Evolutionary conservation across 2,113 vertebrate species (phyloP).

Genomic region (Ptilonorhynchus violaceus): DNA sequence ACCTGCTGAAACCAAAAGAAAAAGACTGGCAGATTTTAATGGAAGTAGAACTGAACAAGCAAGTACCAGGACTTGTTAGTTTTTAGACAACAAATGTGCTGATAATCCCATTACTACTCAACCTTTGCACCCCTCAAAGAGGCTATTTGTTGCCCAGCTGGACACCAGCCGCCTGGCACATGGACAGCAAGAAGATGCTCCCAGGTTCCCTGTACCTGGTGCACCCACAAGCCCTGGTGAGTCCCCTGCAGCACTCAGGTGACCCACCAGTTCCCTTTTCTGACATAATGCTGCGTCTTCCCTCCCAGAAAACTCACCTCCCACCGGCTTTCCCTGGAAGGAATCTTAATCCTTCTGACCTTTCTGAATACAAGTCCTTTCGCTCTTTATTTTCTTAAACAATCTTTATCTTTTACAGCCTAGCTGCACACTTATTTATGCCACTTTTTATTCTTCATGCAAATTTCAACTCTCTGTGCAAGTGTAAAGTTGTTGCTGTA

Average conservation of each 20-base stretch:
- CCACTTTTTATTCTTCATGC: background rate
- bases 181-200: accelerated
- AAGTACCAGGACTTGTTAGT: background rate
- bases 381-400: background rate
- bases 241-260: background rate
- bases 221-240: accelerated
- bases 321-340: background rate
- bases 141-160: background rate
- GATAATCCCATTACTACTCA: background rate
- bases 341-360: background rate
- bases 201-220: accelerated
- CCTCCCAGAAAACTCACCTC: background rate
- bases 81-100: background rate
- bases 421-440: background rate
- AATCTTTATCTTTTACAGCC: too few species aligned
- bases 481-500: background rate
- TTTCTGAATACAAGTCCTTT: background rate
- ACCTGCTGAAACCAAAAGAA: background rate
- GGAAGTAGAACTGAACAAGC: background rate
- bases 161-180: background rate
- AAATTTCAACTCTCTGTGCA: background rate
- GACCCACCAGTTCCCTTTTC: background rate
- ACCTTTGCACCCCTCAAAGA: background rate
- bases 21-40: background rate
- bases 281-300: background rate